These are phyloP conservation scores for Tachycineta bicolor DNA, from an alignment of 2,113 vertebrate species.

Conservation along the genomic window DNA sequence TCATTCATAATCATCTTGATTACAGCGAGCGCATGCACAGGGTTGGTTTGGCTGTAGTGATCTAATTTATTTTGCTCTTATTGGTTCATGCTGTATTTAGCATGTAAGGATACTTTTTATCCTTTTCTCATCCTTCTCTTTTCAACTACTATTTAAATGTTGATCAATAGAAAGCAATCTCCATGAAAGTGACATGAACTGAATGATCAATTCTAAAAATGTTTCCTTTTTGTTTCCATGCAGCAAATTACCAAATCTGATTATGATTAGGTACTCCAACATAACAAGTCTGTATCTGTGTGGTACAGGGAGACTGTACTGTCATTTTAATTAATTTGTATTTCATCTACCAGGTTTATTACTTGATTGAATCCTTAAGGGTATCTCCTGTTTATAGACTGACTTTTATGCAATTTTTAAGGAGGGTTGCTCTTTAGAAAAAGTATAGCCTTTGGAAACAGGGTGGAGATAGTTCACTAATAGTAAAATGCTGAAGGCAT, in stretches of 20 bases:
- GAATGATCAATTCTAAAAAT: constrained; percentile 69
- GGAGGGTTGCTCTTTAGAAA: background rate
- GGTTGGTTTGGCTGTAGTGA: constrained; percentile 6
- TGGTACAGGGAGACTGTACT: background rate
- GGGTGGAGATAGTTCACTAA: background rate
- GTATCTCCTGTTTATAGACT: background rate
- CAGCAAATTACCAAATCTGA: constrained; percentile 67
- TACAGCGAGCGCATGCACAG: background rate
- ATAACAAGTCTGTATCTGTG: constrained; percentile 27
- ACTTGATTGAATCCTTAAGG: constrained; percentile 35
- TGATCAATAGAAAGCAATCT: constrained; percentile 71
- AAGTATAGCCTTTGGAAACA: background rate
- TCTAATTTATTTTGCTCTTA: constrained; percentile 63
- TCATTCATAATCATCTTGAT: constrained; percentile 27
- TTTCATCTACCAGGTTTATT: constrained; percentile 47
- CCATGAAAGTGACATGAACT: constrained; percentile 61
- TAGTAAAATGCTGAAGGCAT: background rate
- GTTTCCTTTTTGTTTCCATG: constrained; percentile 64
- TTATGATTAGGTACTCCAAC: constrained; percentile 55
- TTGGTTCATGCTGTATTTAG: constrained; percentile 54
- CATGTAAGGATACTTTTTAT: constrained; percentile 55
- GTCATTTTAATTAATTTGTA: constrained; percentile 50
- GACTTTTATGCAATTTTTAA: background rate
- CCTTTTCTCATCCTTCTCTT: constrained; percentile 54
- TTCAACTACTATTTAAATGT: constrained; percentile 49